Evolutionary conservation across 2,113 vertebrate genomes (phyloP).

Genomic region (Pogona vitticeps): DNA sequence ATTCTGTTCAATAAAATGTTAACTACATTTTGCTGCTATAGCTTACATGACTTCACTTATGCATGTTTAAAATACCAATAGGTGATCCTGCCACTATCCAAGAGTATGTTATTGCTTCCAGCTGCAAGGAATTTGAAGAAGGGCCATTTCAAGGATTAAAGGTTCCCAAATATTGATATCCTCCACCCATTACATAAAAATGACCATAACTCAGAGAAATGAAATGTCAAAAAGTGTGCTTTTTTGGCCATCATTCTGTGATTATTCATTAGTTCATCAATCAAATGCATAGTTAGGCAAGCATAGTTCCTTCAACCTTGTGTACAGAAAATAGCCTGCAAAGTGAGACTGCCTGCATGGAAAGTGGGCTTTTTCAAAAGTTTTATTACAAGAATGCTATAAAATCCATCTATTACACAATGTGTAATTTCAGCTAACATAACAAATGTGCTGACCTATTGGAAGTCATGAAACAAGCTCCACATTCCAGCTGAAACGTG

Average conservation of each 20-base stretch:
- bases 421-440: slow-evolving; percentile 13
- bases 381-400: slow-evolving; percentile 36
- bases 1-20: no score
- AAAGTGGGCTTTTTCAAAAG: not conserved
- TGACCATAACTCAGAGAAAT: slow-evolving; percentile 14
- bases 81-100: no score
- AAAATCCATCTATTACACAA: slow-evolving; percentile 13
- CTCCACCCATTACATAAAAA: not conserved
- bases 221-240: slow-evolving; percentile 50
- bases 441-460: slow-evolving; percentile 59
- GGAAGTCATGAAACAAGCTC: slow-evolving; percentile 57
- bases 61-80: no score
- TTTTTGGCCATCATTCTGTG: slow-evolving; percentile 44
- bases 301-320: not conserved
- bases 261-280: slow-evolving; percentile 46
- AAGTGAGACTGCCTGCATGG: slow-evolving; percentile 32
- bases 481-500: slow-evolving; percentile 59
- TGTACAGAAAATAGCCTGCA: slow-evolving; percentile 41
- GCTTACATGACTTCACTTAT: not conserved
- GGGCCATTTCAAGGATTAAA: not conserved
- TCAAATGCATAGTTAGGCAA: not conserved
- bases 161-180: not conserved
- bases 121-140: not conserved
- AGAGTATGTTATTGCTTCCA: not conserved
- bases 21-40: not conserved